phyloP scores from a whole-genome alignment of 2,888 invertebrate species.

The Mythimna ferrago region DNA sequence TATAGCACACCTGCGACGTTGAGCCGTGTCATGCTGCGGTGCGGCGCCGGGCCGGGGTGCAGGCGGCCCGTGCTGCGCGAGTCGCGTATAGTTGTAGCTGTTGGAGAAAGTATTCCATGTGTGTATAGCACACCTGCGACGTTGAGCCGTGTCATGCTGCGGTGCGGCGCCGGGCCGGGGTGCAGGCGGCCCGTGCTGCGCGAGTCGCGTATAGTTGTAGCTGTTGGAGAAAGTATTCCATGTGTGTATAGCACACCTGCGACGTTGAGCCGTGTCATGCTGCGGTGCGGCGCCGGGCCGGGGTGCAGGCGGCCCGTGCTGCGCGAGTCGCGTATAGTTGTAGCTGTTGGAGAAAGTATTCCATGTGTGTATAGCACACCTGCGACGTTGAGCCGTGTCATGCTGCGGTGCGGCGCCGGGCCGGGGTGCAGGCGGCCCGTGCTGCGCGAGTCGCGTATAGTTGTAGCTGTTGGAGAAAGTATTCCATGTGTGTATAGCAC shows the following conservation, averaged over 20 bases:
- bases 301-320: constrained; percentile 94
- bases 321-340: constrained; percentile 92
- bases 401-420: constrained; percentile 94
- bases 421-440: constrained; percentile 94
- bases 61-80: background rate
- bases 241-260: constrained; percentile 61
- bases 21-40: constrained; percentile 70
- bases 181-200: too few species aligned
- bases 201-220: too few species aligned
- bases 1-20: constrained; percentile 82
- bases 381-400: constrained; percentile 94
- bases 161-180: background rate
- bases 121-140: too few species aligned
- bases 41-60: background rate
- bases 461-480: too few species aligned
- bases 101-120: too few species aligned
- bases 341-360: constrained; percentile 76
- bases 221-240: too few species aligned
- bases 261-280: constrained; percentile 95
- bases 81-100: too few species aligned
- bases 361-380: constrained; percentile 72
- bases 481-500: constrained; percentile 8
- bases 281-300: constrained; percentile 93
- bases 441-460: constrained; percentile 91
- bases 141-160: background rate